Percentiles rank a stretch among this genome's conserved stretches.
phyloP scores from a whole-genome alignment of 2,888 invertebrate species.

The Pyrrhia umbra region DNA sequence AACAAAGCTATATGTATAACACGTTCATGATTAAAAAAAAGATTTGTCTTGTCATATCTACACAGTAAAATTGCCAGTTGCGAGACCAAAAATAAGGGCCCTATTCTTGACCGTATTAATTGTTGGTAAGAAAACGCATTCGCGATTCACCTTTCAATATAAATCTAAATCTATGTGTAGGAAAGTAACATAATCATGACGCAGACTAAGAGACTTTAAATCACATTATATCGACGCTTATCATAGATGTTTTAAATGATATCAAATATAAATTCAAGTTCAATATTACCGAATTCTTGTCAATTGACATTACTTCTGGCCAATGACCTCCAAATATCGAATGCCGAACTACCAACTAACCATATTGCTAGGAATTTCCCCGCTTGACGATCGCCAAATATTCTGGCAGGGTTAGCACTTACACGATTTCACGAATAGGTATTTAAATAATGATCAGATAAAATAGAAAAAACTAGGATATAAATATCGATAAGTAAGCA shows the following conservation, averaged over 20 bases:
- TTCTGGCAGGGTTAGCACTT: conserved; percentile 20
- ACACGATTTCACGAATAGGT: not conserved
- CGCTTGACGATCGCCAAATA: conserved; percentile 20
- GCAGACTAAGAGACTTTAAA: too few species aligned
- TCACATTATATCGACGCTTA: not conserved
- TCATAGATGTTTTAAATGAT: not conserved
- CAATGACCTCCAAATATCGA: conserved; percentile 38
- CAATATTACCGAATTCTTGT: not conserved
- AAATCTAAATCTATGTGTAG: too few species aligned
- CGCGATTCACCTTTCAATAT: too few species aligned
- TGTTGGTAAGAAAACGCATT: too few species aligned
- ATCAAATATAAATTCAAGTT: not conserved
- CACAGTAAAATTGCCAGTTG: too few species aligned
- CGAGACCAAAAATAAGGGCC: too few species aligned
- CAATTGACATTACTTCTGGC: conserved; percentile 37
- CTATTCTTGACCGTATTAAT: too few species aligned
- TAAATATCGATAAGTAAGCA: not conserved
- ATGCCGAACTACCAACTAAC: not conserved
- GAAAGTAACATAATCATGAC: too few species aligned
- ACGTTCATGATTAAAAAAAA: too few species aligned
- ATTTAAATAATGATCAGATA: conserved; percentile 3
- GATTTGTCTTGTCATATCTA: too few species aligned
- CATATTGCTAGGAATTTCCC: conserved; percentile 22
- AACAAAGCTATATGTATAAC: too few species aligned
- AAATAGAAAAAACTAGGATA: not conserved